Base-by-base conservation (phyloP, 2,113 vertebrate genomes). In the Amia ocellicauda region DNA sequence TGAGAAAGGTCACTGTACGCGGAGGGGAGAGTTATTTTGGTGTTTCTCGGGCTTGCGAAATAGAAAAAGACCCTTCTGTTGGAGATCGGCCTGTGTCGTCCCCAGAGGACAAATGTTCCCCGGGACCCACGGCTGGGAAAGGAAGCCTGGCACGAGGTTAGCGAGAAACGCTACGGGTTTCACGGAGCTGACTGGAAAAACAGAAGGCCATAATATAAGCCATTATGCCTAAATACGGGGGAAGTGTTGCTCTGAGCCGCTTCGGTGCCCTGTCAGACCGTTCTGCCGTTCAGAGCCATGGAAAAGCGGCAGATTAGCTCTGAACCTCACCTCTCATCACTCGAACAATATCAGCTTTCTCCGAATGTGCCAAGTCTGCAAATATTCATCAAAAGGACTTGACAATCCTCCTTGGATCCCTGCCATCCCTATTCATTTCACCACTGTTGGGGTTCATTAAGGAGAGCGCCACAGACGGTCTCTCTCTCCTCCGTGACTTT, bases 201-300 rank as follows among this genome's bases (percentile, higher is more conserved):
- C 45, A 47, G 16, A 17, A 47, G 45, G 16, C 10, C n/a, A n/a
- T 16, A 47, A n/a, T 5, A 47, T 19, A 67, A 66, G 73, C 31
- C 28, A 58, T 58, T 36, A 40, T 58, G 19, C 57, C 45, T 23
- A 50, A 76, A 77, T 47, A 47, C 5, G 16, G 45, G n/a, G 45
- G 5, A 36, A 36, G 31, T 5, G 31, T 11, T 7, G 31, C 11
- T 7, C 11, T 7, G 11, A 36, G 31, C 5, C 11, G 31, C 2
- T 5, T n/a, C 5, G 11, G 5, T 36, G 31, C 11, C 31, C 31
- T 62, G 69, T 81, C 74, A 68, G 58, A 65, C 73, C 51, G 50
- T 73, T 66, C 64, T 60, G 71, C 55, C 61, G 40, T 27, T 20
- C 20, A 51, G 56, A 26, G 54, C 24, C 3, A 54, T 57, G 8